Conservation (phyloP, 2,113 vertebrate genomes). For the Triplophysa dalaica region DNA sequence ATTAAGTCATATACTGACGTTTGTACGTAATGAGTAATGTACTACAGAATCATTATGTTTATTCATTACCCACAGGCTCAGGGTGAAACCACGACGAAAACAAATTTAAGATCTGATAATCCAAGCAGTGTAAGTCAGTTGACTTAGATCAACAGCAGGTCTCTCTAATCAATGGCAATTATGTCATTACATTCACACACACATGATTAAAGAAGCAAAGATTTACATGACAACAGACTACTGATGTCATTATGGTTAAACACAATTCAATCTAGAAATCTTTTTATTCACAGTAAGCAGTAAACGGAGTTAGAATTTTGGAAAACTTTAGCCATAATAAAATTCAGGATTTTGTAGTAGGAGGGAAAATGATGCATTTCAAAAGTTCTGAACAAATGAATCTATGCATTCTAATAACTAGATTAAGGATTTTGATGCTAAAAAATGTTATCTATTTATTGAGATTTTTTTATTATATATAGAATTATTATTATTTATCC, state of each 20-base stretch:
- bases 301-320: background rate
- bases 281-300: background rate
- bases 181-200: background rate
- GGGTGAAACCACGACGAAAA: background rate
- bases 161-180: conserved; percentile 23
- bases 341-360: too few species aligned
- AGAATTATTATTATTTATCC: too few species aligned
- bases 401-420: too few species aligned
- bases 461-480: too few species aligned
- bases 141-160: conserved; percentile 34
- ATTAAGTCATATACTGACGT: conserved; percentile 20
- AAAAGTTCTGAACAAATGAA: too few species aligned
- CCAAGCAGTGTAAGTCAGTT: conserved; percentile 15
- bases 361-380: too few species aligned
- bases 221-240: conserved; percentile 26
- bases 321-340: background rate
- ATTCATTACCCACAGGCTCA: background rate
- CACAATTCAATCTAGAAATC: conserved; percentile 16
- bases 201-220: background rate
- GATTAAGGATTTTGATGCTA: too few species aligned
- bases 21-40: background rate
- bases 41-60: background rate
- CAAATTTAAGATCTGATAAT: background rate
- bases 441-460: too few species aligned
- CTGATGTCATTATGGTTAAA: conserved; percentile 1